Percentiles rank a stretch among this genome's conserved stretches.
Evolutionary conservation across 2,113 vertebrate species (phyloP).

Genomic region (Vicugna pacos): DNA sequence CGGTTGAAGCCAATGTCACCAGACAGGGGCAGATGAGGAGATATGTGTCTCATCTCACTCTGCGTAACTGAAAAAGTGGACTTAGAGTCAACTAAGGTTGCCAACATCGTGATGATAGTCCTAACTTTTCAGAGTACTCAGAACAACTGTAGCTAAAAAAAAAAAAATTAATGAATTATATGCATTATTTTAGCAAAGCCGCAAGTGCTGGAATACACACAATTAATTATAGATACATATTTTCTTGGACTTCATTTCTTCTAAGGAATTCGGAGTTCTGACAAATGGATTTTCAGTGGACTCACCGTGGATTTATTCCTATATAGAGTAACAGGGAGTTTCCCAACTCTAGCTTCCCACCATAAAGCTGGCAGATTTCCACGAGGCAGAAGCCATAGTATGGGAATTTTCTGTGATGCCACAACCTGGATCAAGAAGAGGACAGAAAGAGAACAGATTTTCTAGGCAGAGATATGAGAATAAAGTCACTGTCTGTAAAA

Average conservation of each 20-base stretch:
- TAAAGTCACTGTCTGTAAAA: background rate
- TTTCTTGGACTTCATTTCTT: background rate
- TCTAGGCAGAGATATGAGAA: background rate
- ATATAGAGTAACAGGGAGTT: background rate
- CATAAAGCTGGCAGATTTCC: background rate
- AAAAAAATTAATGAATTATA: background rate
- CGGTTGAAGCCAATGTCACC: background rate
- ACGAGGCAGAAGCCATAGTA: background rate
- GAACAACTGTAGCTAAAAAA: background rate
- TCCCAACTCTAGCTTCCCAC: background rate
- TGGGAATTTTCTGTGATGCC: background rate
- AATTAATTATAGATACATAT: background rate
- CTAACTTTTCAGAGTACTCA: background rate
- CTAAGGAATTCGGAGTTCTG: background rate
- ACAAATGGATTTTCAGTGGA: background rate
- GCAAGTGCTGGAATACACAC: background rate
- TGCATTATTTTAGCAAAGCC: background rate
- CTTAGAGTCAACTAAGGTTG: background rate
- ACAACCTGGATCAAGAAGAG: background rate
- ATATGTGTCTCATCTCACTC: background rate
- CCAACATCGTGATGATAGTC: background rate
- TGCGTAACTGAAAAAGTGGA: background rate
- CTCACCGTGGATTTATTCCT: background rate
- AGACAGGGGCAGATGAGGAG: background rate
- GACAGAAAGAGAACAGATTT: background rate